Evolutionary conservation across 2,113 vertebrate genomes (phyloP), one percentile per base, ranked within the genome.

Genomic region (Alethe castanea): DNA sequence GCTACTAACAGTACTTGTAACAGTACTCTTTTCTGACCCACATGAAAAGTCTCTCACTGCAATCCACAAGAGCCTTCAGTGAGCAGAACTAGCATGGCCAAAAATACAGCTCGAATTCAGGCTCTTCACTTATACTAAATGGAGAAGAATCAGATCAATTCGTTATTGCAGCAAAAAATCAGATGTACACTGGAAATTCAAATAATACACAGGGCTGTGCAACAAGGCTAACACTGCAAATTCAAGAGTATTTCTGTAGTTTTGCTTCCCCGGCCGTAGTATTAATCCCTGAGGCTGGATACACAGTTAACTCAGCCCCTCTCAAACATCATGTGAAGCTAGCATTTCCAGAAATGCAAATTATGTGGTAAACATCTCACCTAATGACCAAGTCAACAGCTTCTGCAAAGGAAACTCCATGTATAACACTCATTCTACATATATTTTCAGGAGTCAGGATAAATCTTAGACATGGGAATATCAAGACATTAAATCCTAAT

Each of bases 1-100:
- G 74, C 66, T 47, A 12, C 19, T 6, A 29, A 40, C 1, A 9
- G 19, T n/a, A 42, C 14, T 44, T 2, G 0, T 5, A 78, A 53
- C 35, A 35, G 35, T 35, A 35, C 40, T 53, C 16, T 47, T 31
- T 53, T 29, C 44, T 66, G 72, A 40, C 57, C 53, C 31, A 22
- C 9, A 5, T 2, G 24, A 36, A 42, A 48, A 76, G 26, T 11
- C 54, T 64, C 45, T 67, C 45, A 45, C 19, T 0, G 3, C 50
- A 45, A 7, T 1, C 42, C 66, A 18, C 2, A 3, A 69, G 9
- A 45, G 54, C 23, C 50, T 50, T 47, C 50, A 42, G 19, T 1
- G 7, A 5, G 31, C 56, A 87, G 48, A 7, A 62, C 22, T 0
- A 44, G 40, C 31, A 53, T 0, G 7, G 56, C 17, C 54, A 81